Conservation (phyloP, 23 tunicate species). For the Halocynthia roretzi region DNA sequence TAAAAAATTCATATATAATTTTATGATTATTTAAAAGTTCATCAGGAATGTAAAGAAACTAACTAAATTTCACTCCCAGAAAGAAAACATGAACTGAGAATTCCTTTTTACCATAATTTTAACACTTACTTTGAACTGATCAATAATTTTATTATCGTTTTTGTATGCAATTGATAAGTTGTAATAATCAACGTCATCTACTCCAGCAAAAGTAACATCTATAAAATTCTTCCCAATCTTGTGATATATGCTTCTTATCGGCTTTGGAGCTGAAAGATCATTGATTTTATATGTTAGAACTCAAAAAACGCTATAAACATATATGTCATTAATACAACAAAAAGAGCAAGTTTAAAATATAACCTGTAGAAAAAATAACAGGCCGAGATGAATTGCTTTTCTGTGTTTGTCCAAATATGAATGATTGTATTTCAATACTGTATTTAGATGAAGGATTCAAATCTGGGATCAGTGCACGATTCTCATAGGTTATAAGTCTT, state of each 20-base stretch:
- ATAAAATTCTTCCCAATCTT: neutral
- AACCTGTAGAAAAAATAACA: neutral
- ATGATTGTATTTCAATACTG: no score
- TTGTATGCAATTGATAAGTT: neutral
- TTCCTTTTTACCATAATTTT: no score
- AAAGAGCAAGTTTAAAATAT: no score
- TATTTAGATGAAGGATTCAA: no score
- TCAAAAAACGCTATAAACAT: slow-evolving; percentile 4
- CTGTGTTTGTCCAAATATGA: neutral
- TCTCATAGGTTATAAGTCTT: no score
- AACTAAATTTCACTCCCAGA: neutral
- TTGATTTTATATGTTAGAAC: neutral
- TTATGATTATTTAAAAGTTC: neutral
- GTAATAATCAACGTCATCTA: slow-evolving; percentile 3
- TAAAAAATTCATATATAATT: neutral
- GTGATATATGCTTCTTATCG: neutral
- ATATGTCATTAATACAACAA: neutral
- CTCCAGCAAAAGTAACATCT: neutral
- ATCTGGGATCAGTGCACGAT: no score
- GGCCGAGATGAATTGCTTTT: neutral
- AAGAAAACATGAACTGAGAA: no score
- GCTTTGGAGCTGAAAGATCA: neutral
- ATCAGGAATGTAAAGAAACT: neutral
- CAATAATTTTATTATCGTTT: slow-evolving; percentile 3
- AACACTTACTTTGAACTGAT: neutral